These are phyloP conservation scores for Copsychus sechellarum DNA, from an alignment of 2,113 vertebrate species.

Conservation along the genomic window DNA sequence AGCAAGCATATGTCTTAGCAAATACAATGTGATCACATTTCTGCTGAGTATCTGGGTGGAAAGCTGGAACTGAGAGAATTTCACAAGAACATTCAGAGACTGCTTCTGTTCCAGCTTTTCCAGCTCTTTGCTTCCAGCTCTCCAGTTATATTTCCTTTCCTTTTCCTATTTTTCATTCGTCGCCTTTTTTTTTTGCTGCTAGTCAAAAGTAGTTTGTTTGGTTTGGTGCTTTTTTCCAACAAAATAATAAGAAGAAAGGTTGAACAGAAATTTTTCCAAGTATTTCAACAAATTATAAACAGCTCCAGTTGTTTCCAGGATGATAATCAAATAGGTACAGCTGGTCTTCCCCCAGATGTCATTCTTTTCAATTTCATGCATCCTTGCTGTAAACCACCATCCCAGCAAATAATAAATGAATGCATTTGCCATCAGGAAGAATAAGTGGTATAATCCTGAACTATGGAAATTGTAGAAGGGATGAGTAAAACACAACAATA, in stretches of 20 bases:
- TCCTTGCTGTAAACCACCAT: background rate
- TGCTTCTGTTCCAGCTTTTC: background rate
- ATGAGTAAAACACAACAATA: background rate
- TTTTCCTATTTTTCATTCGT: background rate
- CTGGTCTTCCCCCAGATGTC: background rate
- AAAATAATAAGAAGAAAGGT: background rate
- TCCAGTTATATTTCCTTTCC: background rate
- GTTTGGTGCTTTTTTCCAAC: background rate
- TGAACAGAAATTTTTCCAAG: background rate
- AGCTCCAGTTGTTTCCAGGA: background rate
- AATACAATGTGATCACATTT: background rate
- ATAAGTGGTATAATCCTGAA: background rate
- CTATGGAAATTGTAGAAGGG: background rate
- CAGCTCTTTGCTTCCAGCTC: background rate
- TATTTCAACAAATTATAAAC: background rate
- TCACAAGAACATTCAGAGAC: background rate
- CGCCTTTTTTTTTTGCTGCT: background rate
- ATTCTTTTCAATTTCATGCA: background rate
- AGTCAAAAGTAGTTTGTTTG: background rate
- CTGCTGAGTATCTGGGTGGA: background rate
- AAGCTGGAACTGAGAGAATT: background rate
- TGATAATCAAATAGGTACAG: background rate
- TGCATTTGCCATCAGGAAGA: background rate
- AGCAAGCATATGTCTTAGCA: background rate
- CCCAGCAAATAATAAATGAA: background rate